Evolutionary conservation across 2,113 vertebrate species (phyloP).

Genomic region (Trochalopteron elliotii): DNA sequence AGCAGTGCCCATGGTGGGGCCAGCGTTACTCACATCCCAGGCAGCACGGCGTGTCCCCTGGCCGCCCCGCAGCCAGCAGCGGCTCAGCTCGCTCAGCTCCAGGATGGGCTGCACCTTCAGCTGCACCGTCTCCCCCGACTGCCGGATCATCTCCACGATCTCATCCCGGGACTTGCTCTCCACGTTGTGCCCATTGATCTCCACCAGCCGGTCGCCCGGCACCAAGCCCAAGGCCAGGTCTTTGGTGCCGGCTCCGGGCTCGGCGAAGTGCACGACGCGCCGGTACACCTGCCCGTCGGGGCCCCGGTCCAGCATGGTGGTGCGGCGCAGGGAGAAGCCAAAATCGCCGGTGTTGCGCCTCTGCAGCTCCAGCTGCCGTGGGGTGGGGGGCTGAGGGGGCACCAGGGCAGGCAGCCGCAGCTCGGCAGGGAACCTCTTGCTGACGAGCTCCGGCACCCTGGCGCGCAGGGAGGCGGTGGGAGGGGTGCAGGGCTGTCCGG

Average conservation of each 20-base stretch:
- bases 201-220: conserved; percentile 92
- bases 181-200: conserved; percentile 92
- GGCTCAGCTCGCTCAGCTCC: conserved; percentile 92
- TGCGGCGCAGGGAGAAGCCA: conserved; percentile 92
- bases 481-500: not conserved
- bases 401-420: conserved; percentile 81
- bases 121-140: conserved; percentile 88
- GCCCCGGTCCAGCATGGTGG: conserved; percentile 88
- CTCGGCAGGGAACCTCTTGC: conserved; percentile 83
- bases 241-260: conserved; percentile 89
- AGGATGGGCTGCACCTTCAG: conserved; percentile 96
- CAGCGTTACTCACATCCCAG: conserved; percentile 81
- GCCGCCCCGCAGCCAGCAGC: conserved; percentile 86
- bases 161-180: conserved; percentile 92
- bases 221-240: conserved; percentile 88
- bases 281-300: conserved; percentile 84
- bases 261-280: conserved; percentile 91
- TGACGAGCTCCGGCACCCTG: conserved; percentile 80
- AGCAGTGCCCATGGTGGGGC: fast-evolving
- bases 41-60: conserved; percentile 72
- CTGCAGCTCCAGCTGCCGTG: conserved; percentile 87
- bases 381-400: conserved; percentile 75
- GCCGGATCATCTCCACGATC: conserved; percentile 98
- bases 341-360: conserved; percentile 93
- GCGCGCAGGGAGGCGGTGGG: not conserved